Percentiles rank a stretch among this genome's conserved stretches.
Conservation (phyloP, 2,113 vertebrate genomes). For the Pelecanus crispus region DNA sequence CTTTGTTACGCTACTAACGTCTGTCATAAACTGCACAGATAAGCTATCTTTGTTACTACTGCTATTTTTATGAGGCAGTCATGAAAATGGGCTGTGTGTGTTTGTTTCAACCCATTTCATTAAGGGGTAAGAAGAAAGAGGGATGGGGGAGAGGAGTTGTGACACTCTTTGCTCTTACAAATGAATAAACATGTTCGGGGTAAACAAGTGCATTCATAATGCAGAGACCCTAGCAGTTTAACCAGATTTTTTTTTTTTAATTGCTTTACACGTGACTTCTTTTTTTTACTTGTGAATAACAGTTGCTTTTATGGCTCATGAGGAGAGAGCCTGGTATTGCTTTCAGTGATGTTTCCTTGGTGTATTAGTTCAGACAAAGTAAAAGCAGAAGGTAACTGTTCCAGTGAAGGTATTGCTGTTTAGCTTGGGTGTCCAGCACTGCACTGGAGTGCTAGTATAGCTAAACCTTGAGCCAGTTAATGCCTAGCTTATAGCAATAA, state of each 20-base stretch:
- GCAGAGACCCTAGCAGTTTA: not conserved
- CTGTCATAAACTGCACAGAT: not conserved
- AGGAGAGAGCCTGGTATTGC: not conserved
- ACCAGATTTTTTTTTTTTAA: not conserved
- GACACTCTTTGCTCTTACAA: not conserved
- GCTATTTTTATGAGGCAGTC: not conserved
- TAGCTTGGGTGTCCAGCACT: not conserved
- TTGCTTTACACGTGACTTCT: not conserved
- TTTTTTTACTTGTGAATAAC: not conserved
- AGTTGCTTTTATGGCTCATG: not conserved
- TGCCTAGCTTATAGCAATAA: not conserved
- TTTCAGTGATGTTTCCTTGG: not conserved
- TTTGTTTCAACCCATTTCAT: not conserved
- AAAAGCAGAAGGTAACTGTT: not conserved
- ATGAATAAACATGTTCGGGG: not conserved
- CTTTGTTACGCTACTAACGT: not conserved
- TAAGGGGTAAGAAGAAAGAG: not conserved
- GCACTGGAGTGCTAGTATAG: not conserved
- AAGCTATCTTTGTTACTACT: not conserved
- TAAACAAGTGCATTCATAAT: not conserved
- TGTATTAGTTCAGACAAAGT: not conserved
- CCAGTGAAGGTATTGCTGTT: not conserved
- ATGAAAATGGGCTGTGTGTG: not conserved
- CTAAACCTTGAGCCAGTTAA: not conserved
- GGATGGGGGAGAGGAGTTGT: not conserved